Evolutionary conservation across 2,888 invertebrate species (phyloP), one percentile per base, ranked within the genome.

Genomic region (Tribolium freemani): DNA sequence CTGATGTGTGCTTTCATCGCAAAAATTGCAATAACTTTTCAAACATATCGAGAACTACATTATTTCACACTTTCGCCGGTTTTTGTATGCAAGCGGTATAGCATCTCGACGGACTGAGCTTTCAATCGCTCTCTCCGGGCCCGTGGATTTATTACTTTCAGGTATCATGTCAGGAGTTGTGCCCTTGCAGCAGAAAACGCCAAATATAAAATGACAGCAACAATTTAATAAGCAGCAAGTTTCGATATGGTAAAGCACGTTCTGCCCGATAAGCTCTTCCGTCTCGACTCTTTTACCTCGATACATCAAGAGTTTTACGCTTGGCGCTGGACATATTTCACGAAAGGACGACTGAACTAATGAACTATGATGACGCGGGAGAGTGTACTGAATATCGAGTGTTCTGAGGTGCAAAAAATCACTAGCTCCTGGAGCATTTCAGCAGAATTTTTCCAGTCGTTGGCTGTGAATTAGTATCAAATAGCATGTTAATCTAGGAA

Each of bases 221-320:
- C 81, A 79, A 82, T 82, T 82, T 80, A 81, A 81, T 81, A 82
- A 82, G 77, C 76, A 76, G 5, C 78, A 69, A 71, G 71, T 75
- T 69, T 61, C 74, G 76, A 74, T 72, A 76, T 74, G 74, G 74
- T 74, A 67, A 74, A 74, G 77, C 81, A 80, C 79, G 81, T 80
- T 78, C 31, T 79, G 79, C 78, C 56, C 66, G 78, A 78, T 79
- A 80, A 79, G 79, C 79, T 64, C 70, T 74, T 75, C 69, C 67
- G 56, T 16, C 21, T 64, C 53, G 53, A 9, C 64, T 20, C 21
- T 64, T 64, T 21, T 44, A 53, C 53, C 26, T 54, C 64, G 64
- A 64, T 64, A 64, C 53, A 64, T 64, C 54, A 53, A 45, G 44
- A 45, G 53, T 64, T 63, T 53, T 53, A 64, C 64, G 45, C 38